Percentiles rank a stretch among this genome's conserved stretches.
These are phyloP conservation scores for Myzus persicae DNA, from an alignment of 1,140 invertebrate genomes.

Conservation along the genomic window DNA sequence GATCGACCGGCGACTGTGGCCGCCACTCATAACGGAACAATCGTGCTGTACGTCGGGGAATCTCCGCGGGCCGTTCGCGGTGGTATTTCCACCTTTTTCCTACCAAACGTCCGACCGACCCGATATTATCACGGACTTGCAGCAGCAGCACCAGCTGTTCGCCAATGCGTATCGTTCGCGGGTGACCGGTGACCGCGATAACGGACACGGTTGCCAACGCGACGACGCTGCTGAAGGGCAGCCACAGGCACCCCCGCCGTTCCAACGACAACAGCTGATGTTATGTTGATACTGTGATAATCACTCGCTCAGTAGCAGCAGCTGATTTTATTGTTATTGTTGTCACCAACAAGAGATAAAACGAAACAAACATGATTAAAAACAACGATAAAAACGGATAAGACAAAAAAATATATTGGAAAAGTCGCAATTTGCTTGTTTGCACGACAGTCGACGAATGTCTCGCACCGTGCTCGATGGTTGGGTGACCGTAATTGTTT, in stretches of 20 bases:
- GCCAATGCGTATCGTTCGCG: background rate
- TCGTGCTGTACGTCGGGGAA: background rate
- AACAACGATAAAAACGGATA: background rate
- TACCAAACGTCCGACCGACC: background rate
- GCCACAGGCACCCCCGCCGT: too few species aligned
- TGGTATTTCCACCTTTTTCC: background rate
- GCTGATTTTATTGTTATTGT: background rate
- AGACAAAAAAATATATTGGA: background rate
- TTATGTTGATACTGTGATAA: too few species aligned
- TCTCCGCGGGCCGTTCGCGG: slow-evolving; percentile 29
- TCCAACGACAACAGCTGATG: too few species aligned
- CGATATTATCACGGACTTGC: background rate
- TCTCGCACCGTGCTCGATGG: background rate
- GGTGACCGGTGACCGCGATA: background rate
- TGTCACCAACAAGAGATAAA: background rate
- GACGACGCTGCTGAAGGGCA: too few species aligned
- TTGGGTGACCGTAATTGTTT: background rate
- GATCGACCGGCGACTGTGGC: slow-evolving; percentile 34
- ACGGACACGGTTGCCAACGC: background rate
- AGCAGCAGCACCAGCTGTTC: too few species aligned
- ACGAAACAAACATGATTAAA: background rate
- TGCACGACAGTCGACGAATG: background rate
- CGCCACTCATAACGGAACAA: slow-evolving; percentile 53
- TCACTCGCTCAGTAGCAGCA: background rate
- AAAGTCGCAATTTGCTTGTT: slow-evolving; percentile 9